Evolutionary conservation across 2,113 vertebrate genomes (phyloP).

Genomic region (Toxotes jaculatrix): DNA sequence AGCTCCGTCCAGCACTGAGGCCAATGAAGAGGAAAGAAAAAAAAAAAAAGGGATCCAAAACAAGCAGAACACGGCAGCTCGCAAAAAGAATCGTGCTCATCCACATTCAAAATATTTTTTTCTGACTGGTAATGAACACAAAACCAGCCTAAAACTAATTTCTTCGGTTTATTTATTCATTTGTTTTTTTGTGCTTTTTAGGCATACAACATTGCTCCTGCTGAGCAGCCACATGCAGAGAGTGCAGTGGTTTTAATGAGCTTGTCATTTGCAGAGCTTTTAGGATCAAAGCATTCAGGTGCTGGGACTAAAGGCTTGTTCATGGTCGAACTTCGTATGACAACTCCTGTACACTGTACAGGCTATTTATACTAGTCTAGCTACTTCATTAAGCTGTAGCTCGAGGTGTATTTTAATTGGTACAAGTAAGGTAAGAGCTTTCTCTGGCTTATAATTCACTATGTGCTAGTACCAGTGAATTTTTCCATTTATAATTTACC

Average conservation of each 20-base stretch:
- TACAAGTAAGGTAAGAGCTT: background rate
- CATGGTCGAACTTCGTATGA: slow-evolving; percentile 37
- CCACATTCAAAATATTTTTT: background rate
- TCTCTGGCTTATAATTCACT: background rate
- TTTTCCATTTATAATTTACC: slow-evolving; percentile 1
- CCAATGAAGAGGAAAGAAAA: background rate
- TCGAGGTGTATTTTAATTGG: slow-evolving; percentile 60
- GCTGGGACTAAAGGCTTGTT: slow-evolving; percentile 19
- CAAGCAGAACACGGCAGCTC: background rate
- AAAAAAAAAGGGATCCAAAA: background rate
- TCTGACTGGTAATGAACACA: background rate
- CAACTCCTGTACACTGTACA: slow-evolving; percentile 1
- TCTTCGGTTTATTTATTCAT: background rate
- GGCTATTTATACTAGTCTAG: slow-evolving; percentile 7
- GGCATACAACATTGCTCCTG: background rate
- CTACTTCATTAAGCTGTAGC: slow-evolving; percentile 61
- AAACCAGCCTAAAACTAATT: background rate
- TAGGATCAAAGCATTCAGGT: slow-evolving; percentile 44
- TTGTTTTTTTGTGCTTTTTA: too few relatives aligned
- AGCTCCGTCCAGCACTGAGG: background rate
- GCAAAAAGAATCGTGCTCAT: background rate
- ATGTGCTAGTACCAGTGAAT: background rate
- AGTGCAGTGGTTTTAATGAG: slow-evolving; percentile 43
- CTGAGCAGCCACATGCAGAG: background rate
- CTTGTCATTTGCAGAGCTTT: slow-evolving; percentile 29